Evolutionary conservation across 2,113 vertebrate species (phyloP), one percentile per base, ranked within the genome.

Genomic region (Heloderma charlesbogerti): DNA sequence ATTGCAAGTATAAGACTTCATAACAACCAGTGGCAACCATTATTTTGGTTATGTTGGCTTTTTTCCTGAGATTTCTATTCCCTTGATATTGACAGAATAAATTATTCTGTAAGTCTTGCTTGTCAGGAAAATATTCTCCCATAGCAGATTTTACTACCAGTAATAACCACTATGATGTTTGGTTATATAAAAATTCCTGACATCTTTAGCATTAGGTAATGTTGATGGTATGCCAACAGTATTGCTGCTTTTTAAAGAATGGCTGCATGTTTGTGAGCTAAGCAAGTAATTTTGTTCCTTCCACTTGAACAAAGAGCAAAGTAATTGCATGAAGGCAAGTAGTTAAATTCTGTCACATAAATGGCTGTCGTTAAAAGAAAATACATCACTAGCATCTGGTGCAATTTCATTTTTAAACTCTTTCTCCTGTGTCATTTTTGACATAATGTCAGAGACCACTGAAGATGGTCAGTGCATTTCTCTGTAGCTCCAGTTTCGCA

Each of bases 321-420:
- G 43, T 88, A 88, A 80, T 88, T 67, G 75, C 43, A 69, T 16
- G 22, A 88, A 77, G 87, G 43, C 87, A 80, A 79, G 75, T 88
- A 60, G 72, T 78, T 88, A 88, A 88, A 88, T 51, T 88, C 80
- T 67, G 43, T 80, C 87, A 88, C 60, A n/a, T 67, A 88, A 88
- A 51, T 80, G 60, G 60, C 43, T 88, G 77, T 69, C 60, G 69
- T 88, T 80, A 51, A 69, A 67, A 69, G 31, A 66, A 79, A 66
- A 79, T 88, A 25, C 43, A 79, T 88, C 34, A 40, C 57, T 66
- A 88, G 74, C 67, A 57, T 78, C 72, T 60, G 34, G 57, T 51
- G 29, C 80, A 67, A 67, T 88, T 80, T 80, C 31, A 45, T 69
- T 80, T 80, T 80, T n/a, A 69, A 80, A 80, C 43, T 79, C 31